A percentile compares a stretch with the other conserved stretches of the same genome.
phyloP scores from a whole-genome alignment of 2,888 invertebrate species.

The Diarsia mendica region DNA sequence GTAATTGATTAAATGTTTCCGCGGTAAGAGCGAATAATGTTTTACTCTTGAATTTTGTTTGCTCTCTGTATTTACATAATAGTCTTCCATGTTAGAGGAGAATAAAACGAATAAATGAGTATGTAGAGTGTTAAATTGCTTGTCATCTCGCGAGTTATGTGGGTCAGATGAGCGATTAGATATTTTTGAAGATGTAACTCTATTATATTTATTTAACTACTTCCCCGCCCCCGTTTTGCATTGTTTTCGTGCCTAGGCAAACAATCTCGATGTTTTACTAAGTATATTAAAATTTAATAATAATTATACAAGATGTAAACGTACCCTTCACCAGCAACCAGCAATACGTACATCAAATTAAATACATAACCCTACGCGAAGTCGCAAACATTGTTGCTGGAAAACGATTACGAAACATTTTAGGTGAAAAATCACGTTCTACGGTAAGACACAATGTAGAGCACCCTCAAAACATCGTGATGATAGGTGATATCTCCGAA shows the following conservation, averaged over 20 bases:
- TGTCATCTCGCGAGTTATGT: constrained; percentile 18
- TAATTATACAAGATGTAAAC: not conserved
- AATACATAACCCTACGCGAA: too few species aligned
- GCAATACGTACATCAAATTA: too few species aligned
- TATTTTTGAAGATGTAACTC: not conserved
- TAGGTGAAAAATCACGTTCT: too few species aligned
- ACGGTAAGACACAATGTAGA: too few species aligned
- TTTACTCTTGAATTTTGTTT: constrained; percentile 36
- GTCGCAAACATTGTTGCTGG: too few species aligned
- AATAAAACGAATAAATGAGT: constrained; percentile 5
- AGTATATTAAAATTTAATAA: not conserved
- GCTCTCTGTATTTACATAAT: constrained; percentile 47
- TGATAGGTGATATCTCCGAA: too few species aligned
- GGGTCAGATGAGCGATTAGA: constrained; percentile 14
- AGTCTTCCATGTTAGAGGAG: constrained; percentile 23
- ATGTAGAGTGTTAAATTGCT: constrained; percentile 15
- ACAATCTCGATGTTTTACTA: not conserved
- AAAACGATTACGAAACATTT: too few species aligned
- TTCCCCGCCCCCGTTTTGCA: not conserved
- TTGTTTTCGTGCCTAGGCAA: not conserved
- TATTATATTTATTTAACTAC: not conserved
- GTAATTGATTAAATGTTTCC: constrained; percentile 47
- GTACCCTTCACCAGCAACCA: too few species aligned
- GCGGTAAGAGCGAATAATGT: constrained; percentile 34
- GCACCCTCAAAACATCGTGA: too few species aligned